Conservation (phyloP, 2,888 invertebrate species). For the Oeneis ivallda region DNA sequence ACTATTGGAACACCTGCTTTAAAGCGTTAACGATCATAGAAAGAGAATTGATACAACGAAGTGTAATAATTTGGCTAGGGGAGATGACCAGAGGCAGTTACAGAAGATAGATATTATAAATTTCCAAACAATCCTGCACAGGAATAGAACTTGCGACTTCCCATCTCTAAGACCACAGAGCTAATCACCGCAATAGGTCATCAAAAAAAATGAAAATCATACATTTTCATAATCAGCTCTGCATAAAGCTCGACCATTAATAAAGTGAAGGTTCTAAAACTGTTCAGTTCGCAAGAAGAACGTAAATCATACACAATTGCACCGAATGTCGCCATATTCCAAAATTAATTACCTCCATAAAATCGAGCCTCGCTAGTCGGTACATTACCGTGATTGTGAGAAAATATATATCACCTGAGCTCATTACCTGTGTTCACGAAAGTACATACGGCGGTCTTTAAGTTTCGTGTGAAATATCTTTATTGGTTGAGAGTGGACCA, state of each 20-base stretch:
- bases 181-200: no score
- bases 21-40: no score
- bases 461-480: conserved; percentile 16
- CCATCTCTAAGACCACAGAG: no score
- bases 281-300: conserved; percentile 17
- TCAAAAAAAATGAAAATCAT: no score
- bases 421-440: conserved; percentile 20
- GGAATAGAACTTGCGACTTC: no score
- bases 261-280: conserved; percentile 7
- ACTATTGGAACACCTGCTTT: no score
- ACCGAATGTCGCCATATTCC: conserved; percentile 32
- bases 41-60: no score
- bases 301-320: conserved; percentile 28
- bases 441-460: conserved; percentile 18
- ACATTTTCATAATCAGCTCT: background rate
- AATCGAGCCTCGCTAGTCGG: conserved; percentile 23
- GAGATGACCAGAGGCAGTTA: no score
- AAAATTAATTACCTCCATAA: conserved; percentile 37
- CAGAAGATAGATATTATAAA: no score
- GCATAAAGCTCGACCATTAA: background rate
- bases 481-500: background rate
- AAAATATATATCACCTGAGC: conserved; percentile 26
- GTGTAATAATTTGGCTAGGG: no score
- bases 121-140: no score
- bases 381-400: conserved; percentile 31